Conservation (phyloP, 2,113 vertebrate genomes). For the Panthera uncia region DNA sequence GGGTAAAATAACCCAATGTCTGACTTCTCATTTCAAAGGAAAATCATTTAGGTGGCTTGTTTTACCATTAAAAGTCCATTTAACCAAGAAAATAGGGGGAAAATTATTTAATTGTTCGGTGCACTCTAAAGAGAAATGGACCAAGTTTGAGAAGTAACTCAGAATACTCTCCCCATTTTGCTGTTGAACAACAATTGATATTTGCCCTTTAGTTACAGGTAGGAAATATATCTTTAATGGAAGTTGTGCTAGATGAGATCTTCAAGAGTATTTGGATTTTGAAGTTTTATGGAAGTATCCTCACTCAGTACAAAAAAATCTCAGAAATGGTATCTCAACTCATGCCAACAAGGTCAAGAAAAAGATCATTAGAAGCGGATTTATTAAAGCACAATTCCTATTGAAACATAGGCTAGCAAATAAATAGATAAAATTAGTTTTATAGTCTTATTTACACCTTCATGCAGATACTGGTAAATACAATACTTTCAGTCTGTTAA, state of each 20-base stretch:
- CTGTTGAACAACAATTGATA: not conserved
- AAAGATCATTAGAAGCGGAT: not conserved
- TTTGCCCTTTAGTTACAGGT: not conserved
- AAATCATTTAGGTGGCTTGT: constrained; percentile 40
- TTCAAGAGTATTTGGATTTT: constrained; percentile 39
- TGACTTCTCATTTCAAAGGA: constrained; percentile 31
- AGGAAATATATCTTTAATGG: not conserved
- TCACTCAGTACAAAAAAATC: not conserved
- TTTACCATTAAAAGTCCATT: constrained; percentile 50
- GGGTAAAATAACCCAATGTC: constrained; percentile 40
- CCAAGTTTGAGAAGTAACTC: not conserved
- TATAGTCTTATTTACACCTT: not conserved
- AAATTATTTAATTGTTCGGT: not conserved
- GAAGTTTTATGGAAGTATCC: not conserved
- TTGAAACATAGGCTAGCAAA: not conserved
- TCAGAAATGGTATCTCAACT: not conserved
- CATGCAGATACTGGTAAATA: not conserved
- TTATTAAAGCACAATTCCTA: not conserved
- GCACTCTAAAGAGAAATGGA: not conserved
- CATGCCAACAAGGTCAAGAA: not conserved
- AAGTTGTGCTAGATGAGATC: not conserved
- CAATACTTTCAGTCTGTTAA: not conserved
- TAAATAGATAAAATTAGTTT: not conserved
- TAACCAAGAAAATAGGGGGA: not conserved
- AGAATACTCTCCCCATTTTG: not conserved